phyloP scores from a whole-genome alignment of 2,797 vertebrate species.

The Semotilus atromaculatus region DNA sequence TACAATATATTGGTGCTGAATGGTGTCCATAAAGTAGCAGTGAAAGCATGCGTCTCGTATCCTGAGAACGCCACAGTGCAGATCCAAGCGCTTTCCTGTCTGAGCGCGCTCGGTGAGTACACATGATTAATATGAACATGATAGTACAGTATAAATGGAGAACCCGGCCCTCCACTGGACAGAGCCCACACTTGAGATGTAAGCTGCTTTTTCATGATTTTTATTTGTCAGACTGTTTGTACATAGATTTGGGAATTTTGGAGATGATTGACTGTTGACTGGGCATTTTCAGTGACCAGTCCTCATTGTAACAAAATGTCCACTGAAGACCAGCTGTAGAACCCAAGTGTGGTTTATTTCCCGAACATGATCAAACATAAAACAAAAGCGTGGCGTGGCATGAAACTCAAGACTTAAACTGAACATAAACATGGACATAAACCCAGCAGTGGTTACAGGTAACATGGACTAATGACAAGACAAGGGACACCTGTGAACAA shows the following conservation, averaged over 20 bases:
- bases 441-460: no score
- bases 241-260: no score
- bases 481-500: no score
- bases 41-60: constrained; percentile 83
- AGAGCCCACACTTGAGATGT: not conserved
- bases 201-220: not conserved
- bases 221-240: not conserved
- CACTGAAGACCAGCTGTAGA: no score
- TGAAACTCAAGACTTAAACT: no score
- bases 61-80: constrained; percentile 84
- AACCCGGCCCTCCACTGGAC: not conserved
- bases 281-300: not conserved
- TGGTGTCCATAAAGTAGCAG: constrained; percentile 85
- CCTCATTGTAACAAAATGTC: not conserved
- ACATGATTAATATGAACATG: not conserved
- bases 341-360: no score
- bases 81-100: constrained; percentile 84
- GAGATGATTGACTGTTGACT: no score
- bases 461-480: no score
- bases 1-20: constrained; percentile 92
- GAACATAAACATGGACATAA: no score
- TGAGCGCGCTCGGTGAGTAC: constrained; percentile 91
- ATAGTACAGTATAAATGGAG: not conserved
- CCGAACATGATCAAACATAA: no score
- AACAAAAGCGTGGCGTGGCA: no score